Percentiles rank a stretch among this genome's conserved stretches.
Conservation (phyloP, 2,888 invertebrate genomes). For the Philhelius pedissequus region DNA sequence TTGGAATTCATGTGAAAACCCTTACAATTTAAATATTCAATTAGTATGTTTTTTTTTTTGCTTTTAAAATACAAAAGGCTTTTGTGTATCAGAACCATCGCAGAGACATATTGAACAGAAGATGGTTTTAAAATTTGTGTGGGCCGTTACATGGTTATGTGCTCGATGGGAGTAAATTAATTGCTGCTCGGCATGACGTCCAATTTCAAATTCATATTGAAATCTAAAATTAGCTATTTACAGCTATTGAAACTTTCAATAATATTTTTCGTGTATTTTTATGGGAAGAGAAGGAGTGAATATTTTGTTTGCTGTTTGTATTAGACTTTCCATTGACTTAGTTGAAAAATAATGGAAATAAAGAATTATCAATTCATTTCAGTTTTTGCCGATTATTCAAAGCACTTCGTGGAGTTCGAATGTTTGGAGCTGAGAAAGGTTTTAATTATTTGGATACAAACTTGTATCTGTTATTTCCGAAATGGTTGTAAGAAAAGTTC, state of each 20-base stretch:
- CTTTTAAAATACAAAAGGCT: too few relatives aligned
- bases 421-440: too few relatives aligned
- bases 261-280: neutral
- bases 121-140: neutral
- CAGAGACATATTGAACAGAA: slow-evolving; percentile 2
- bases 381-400: too few relatives aligned
- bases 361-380: too few relatives aligned
- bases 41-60: slow-evolving; percentile 3
- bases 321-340: too few relatives aligned
- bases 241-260: neutral
- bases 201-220: neutral
- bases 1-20: neutral
- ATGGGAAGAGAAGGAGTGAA: neutral
- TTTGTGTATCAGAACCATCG: slow-evolving; percentile 1
- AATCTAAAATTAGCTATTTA: neutral
- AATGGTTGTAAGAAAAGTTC: too few relatives aligned
- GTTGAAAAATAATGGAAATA: too few relatives aligned
- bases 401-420: too few relatives aligned
- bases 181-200: neutral
- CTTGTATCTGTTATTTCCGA: too few relatives aligned
- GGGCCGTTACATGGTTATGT: neutral
- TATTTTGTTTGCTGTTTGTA: too few relatives aligned
- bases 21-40: slow-evolving; percentile 11
- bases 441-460: too few relatives aligned
- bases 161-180: neutral